Evolutionary conservation across 2,113 vertebrate species (phyloP).

Genomic region (Marmota monax): DNA sequence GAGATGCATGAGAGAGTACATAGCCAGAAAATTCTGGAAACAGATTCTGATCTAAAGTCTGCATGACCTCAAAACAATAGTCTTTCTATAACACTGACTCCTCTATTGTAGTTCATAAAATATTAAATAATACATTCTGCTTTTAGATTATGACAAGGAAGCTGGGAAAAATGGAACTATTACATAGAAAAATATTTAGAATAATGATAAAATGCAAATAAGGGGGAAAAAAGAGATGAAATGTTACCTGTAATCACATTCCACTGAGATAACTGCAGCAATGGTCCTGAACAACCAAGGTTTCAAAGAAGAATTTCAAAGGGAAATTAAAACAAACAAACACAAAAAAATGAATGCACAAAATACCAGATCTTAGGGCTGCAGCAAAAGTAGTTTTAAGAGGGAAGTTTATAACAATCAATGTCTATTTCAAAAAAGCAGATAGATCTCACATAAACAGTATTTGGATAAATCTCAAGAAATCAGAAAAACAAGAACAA

Average conservation of each 20-base stretch:
- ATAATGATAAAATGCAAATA: not conserved
- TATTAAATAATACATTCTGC: not conserved
- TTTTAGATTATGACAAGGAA: not conserved
- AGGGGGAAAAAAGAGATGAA: not conserved
- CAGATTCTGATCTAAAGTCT: not conserved
- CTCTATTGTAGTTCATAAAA: not conserved
- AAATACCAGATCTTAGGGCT: too few species aligned
- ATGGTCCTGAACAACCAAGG: not conserved
- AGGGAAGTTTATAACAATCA: not conserved
- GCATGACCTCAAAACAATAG: not conserved
- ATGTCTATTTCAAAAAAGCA: not conserved
- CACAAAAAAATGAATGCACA: not conserved
- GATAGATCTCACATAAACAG: not conserved
- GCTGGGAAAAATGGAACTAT: not conserved
- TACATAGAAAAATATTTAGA: not conserved
- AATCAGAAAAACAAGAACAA: not conserved
- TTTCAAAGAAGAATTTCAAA: not conserved
- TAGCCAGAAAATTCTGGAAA: not conserved
- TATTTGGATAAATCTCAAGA: not conserved
- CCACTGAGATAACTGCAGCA: not conserved
- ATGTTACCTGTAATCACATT: not conserved
- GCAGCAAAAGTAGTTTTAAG: not conserved
- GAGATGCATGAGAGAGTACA: not conserved
- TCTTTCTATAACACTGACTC: not conserved
- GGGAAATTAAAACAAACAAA: not conserved